Conservation (phyloP, 1,140 invertebrate species). For the Leptoteleia sp. region DNA sequence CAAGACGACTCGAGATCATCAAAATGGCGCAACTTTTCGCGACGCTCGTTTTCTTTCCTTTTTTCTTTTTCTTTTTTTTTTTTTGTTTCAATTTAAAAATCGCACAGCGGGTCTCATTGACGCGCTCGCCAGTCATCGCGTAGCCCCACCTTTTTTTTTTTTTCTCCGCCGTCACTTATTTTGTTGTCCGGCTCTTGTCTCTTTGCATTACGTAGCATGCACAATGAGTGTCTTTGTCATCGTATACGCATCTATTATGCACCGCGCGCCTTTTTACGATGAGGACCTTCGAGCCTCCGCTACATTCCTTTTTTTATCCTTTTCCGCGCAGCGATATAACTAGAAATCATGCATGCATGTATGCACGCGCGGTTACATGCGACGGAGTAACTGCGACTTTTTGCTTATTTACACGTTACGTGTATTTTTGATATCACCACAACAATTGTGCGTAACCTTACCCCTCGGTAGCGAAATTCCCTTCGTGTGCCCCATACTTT, state of each 20-base stretch:
- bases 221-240: conserved; percentile 67
- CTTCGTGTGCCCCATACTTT: no score
- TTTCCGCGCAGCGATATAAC: conserved; percentile 43
- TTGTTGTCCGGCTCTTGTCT: conserved; percentile 41
- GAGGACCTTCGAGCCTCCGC: conserved; percentile 45
- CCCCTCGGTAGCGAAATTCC: no score
- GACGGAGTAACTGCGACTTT: conserved; percentile 41
- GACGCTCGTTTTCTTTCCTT: no score
- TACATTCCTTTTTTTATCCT: conserved; percentile 38
- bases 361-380: conserved; percentile 28
- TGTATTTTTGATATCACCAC: no score
- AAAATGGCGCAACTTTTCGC: no score
- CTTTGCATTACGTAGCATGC: conserved; percentile 56
- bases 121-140: conserved; percentile 32
- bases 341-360: conserved; percentile 58
- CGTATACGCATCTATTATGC: conserved; percentile 63
- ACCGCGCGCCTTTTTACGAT: conserved; percentile 56
- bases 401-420: conserved; percentile 18
- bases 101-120: conserved; percentile 44
- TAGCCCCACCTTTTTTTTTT: conserved; percentile 14
- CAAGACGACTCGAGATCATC: no score
- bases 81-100: conserved; percentile 2
- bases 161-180: conserved; percentile 27
- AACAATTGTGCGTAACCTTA: no score
- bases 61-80: no score